These are phyloP conservation scores for Zoanthus sansibaricus DNA, from an alignment of 92 coral and sea anemone species.

Conservation along the genomic window DNA sequence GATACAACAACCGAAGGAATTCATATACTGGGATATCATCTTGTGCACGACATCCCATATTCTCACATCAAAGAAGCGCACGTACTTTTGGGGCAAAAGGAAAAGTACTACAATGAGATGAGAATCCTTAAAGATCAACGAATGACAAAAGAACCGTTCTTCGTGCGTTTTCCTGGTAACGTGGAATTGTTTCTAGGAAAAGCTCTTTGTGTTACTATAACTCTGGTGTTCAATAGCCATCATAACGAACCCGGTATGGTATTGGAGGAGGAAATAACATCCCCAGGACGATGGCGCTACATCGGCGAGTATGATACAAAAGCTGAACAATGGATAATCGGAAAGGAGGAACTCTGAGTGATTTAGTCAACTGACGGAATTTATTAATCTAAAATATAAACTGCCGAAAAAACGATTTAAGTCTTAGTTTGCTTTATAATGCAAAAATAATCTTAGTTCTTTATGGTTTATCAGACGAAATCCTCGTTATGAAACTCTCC, in stretches of 20 bases:
- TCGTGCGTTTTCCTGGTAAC: slow-evolving; percentile 51
- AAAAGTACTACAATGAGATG: slow-evolving; percentile 30
- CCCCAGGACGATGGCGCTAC: slow-evolving; percentile 66
- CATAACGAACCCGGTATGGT: slow-evolving; percentile 70
- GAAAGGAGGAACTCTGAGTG: slow-evolving; percentile 27
- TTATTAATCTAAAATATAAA: no score
- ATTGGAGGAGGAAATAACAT: slow-evolving; percentile 43
- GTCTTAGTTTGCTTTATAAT: no score
- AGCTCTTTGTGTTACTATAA: slow-evolving; percentile 53
- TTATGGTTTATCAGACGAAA: no score
- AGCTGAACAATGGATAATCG: slow-evolving; percentile 61
- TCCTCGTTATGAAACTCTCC: no score
- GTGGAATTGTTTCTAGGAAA: slow-evolving; percentile 40
- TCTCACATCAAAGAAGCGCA: slow-evolving; percentile 69
- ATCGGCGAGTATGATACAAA: slow-evolving; percentile 58
- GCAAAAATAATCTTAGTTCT: no score
- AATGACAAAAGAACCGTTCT: slow-evolving; percentile 70
- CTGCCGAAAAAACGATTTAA: no score
- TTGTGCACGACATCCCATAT: slow-evolving; percentile 72
- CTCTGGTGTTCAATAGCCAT: slow-evolving; percentile 75
- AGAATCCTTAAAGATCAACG: slow-evolving; percentile 57
- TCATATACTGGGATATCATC: slow-evolving; percentile 72
- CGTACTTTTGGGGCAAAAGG: slow-evolving; percentile 57
- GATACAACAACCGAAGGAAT: slow-evolving; percentile 61
- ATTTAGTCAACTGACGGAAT: neutral